phyloP scores from a whole-genome alignment of 2,888 invertebrate species.

The Tuberolachnus salignus region DNA sequence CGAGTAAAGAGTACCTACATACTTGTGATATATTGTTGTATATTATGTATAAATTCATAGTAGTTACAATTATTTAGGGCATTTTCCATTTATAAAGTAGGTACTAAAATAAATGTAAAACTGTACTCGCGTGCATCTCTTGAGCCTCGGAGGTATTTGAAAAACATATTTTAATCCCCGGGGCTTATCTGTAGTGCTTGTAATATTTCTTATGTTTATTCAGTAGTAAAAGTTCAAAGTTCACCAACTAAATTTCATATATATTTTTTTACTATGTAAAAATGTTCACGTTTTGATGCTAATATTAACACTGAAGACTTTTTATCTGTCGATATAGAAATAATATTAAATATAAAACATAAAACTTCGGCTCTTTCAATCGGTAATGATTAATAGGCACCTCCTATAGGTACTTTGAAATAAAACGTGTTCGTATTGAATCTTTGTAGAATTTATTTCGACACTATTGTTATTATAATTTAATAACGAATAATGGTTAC shows the following conservation, averaged over 20 bases:
- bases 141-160: not conserved
- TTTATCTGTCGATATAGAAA: not conserved
- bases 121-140: not conserved
- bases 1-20: not conserved
- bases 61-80: not conserved
- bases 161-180: conserved; percentile 1
- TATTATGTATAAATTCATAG: conserved; percentile 2
- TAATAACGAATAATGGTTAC: not conserved
- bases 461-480: not conserved
- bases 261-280: not conserved
- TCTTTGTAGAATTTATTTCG: conserved; percentile 1
- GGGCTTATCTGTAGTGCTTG: not conserved
- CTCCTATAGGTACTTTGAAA: not conserved
- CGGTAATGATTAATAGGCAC: not conserved
- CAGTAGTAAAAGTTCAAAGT: conserved; percentile 12
- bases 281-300: not conserved
- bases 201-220: not conserved
- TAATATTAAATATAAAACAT: not conserved
- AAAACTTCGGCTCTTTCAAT: not conserved
- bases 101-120: conserved; percentile 12
- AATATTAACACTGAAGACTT: not conserved
- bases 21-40: not conserved
- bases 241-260: conserved; percentile 3
- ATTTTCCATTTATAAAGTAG: conserved; percentile 1
- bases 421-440: not conserved